Evolutionary conservation across 1,140 invertebrate species (phyloP).

Genomic region (Scaptomyza hsui): DNA sequence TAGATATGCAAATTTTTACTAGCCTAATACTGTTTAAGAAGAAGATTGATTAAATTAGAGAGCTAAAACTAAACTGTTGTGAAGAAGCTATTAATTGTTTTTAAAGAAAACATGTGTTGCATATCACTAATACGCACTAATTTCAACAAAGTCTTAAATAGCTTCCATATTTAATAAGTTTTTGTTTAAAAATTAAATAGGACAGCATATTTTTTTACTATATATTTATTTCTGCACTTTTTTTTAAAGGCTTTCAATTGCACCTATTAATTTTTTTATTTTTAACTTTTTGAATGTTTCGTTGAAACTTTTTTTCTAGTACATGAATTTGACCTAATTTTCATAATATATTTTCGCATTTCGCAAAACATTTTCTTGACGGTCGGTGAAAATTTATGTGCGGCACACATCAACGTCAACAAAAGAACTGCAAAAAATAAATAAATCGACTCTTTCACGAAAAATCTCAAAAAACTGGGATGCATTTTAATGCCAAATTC

Average conservation of each 20-base stretch:
- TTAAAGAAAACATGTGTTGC: too few relatives aligned
- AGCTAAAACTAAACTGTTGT: too few relatives aligned
- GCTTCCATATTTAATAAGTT: too few relatives aligned
- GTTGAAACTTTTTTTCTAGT: constrained; percentile 28
- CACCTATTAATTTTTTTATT: not conserved
- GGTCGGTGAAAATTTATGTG: constrained; percentile 60
- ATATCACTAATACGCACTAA: too few relatives aligned
- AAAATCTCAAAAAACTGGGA: constrained; percentile 56
- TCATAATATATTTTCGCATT: constrained; percentile 49
- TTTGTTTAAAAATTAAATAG: too few relatives aligned
- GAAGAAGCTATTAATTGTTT: too few relatives aligned
- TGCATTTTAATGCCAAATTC: constrained; percentile 71
- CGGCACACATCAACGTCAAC: constrained; percentile 68
- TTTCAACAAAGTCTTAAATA: too few relatives aligned
- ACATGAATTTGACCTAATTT: constrained; percentile 74
- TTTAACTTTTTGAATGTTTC: constrained; percentile 17
- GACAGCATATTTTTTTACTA: too few relatives aligned
- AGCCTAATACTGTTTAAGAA: constrained; percentile 1
- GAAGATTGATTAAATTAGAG: constrained; percentile 24
- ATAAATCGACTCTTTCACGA: constrained; percentile 18
- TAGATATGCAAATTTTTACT: constrained; percentile 6
- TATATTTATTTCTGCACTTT: too few relatives aligned
- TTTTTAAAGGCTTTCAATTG: not conserved
- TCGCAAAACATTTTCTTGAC: constrained; percentile 45
- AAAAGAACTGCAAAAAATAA: constrained; percentile 62